Conservation (phyloP, 2,797 vertebrate species). For the Melanogrammus aeglefinus region DNA sequence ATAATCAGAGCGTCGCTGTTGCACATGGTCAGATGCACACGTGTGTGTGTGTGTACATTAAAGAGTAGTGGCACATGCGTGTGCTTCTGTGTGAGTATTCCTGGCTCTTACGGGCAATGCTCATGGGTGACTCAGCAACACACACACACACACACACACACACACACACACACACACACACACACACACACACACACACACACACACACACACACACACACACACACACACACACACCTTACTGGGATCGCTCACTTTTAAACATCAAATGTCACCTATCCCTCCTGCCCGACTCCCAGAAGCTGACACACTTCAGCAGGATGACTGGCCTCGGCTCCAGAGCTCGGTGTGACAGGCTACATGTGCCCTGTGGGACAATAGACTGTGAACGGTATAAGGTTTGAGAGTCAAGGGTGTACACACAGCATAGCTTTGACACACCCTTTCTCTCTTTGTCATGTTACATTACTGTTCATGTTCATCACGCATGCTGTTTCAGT, state of each 20-base stretch:
- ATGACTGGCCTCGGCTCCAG: neutral
- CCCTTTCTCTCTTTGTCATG: neutral
- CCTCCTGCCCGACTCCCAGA: neutral
- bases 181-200: too few species aligned
- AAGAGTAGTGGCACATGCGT: neutral
- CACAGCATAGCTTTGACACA: neutral
- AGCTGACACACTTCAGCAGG: neutral
- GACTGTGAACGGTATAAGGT: neutral
- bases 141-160: neutral
- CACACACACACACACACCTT: neutral
- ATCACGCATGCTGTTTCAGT: neutral
- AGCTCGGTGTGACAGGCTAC: neutral
- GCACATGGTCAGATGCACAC: neutral
- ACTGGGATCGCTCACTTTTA: neutral
- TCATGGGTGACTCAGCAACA: neutral
- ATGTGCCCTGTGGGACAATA: neutral
- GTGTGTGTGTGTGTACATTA: neutral
- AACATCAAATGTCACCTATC: neutral
- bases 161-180: neutral
- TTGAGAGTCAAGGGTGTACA: neutral
- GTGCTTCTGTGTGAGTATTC: neutral
- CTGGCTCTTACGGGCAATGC: neutral
- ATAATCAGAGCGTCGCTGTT: neutral
- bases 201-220: neutral
- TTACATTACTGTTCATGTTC: neutral